A percentile compares a stretch with the other conserved stretches of the same genome.
phyloP scores from a whole-genome alignment of 2,113 vertebrate genomes.

The Todiramphus chloris region DNA sequence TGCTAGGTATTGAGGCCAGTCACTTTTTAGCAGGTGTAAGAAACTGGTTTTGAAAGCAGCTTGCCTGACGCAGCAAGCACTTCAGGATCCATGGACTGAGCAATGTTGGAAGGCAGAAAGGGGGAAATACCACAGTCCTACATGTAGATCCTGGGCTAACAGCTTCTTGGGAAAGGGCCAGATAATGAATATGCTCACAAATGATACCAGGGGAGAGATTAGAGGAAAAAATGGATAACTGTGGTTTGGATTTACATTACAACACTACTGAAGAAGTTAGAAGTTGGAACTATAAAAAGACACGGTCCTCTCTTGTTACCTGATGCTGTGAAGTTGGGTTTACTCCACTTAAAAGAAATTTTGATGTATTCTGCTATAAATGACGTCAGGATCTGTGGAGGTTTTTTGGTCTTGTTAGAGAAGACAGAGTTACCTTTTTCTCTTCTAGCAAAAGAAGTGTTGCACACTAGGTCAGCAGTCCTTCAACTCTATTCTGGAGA shows the following conservation, averaged over 20 bases:
- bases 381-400: not conserved
- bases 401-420: not conserved
- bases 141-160: not conserved
- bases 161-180: not conserved
- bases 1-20: not conserved
- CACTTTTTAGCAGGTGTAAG: not conserved
- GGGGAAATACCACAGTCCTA: not conserved
- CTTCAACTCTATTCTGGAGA: not conserved
- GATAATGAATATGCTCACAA: not conserved
- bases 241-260: not conserved
- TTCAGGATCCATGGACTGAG: not conserved
- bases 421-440: not conserved
- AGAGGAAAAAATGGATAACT: not conserved
- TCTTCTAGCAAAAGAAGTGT: not conserved
- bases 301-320: rapidly evolving
- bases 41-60: not conserved
- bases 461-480: not conserved
- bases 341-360: not conserved
- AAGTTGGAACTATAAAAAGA: not conserved
- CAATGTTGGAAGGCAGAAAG: not conserved
- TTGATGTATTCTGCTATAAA: not conserved
- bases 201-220: not conserved
- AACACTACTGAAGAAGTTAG: not conserved
- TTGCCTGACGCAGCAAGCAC: not conserved
- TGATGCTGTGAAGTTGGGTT: not conserved